Evolutionary conservation across 2,797 vertebrate species (phyloP).

Genomic region (Acipenser oxyrinchus): DNA sequence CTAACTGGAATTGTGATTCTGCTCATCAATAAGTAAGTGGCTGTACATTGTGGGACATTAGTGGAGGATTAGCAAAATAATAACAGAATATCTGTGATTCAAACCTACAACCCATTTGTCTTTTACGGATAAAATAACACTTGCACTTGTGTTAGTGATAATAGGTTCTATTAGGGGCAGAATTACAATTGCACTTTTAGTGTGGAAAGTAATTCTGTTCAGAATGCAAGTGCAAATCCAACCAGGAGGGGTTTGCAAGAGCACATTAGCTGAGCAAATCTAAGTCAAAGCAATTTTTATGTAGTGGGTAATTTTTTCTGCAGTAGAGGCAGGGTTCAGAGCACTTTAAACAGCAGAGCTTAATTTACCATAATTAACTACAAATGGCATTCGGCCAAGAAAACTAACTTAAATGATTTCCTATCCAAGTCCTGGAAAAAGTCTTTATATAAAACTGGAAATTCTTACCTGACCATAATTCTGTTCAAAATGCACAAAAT

Average conservation of each 20-base stretch:
- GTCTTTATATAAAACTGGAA: constrained; percentile 16
- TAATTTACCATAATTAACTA: constrained; percentile 10
- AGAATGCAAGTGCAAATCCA: background rate
- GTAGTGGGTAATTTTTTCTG: background rate
- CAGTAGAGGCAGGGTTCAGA: background rate
- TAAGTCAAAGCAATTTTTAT: background rate
- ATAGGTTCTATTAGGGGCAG: background rate
- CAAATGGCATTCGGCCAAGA: constrained; percentile 6
- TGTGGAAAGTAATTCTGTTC: background rate
- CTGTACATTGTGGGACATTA: no score
- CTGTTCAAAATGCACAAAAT: constrained; percentile 30
- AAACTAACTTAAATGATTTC: constrained; percentile 6
- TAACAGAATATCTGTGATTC: no score
- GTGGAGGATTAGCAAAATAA: no score
- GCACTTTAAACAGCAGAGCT: constrained; percentile 2
- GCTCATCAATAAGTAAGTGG: no score
- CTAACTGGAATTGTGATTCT: no score
- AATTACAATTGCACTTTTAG: background rate
- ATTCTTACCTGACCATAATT: constrained; percentile 34
- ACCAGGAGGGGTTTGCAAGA: constrained; percentile 3
- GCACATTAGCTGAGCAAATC: background rate
- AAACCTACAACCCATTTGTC: no score
- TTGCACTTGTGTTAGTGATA: no score
- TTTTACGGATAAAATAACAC: no score
- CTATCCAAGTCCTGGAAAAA: constrained; percentile 7